Evolutionary conservation across 1,140 invertebrate species (phyloP).

Genomic region (Liolophura sinensis): DNA sequence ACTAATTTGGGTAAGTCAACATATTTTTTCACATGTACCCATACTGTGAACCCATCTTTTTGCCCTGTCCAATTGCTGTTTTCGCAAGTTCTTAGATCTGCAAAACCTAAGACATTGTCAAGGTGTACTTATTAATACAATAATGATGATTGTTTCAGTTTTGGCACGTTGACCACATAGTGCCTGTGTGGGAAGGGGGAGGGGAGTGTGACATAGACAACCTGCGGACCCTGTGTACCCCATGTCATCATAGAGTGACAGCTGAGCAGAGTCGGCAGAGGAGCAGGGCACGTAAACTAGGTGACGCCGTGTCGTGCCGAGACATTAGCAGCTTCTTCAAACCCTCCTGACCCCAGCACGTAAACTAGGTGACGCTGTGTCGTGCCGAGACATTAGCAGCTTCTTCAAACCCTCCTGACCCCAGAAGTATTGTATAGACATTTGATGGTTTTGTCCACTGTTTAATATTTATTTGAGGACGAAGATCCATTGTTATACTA

Average conservation of each 20-base stretch:
- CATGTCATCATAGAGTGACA: slow-evolving; percentile 49
- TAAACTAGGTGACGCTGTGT: slow-evolving; percentile 26
- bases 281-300: slow-evolving; percentile 27
- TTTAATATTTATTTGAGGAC: too few species aligned
- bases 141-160: slow-evolving; percentile 37
- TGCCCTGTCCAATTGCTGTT: neutral
- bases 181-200: slow-evolving; percentile 49
- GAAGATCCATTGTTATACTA: too few species aligned
- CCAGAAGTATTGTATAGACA: too few species aligned
- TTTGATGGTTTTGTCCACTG: too few species aligned
- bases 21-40: too few species aligned
- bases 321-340: slow-evolving; percentile 52
- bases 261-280: slow-evolving; percentile 37
- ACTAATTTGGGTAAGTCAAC: too few species aligned
- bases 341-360: slow-evolving; percentile 27
- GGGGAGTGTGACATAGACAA: slow-evolving; percentile 58
- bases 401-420: slow-evolving; percentile 39
- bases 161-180: slow-evolving; percentile 56
- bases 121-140: slow-evolving; percentile 2
- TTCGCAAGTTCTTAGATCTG: neutral
- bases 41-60: neutral
- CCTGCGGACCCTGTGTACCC: slow-evolving; percentile 48
- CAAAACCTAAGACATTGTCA: neutral
- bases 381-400: slow-evolving; percentile 41
- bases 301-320: slow-evolving; percentile 23